Conservation (phyloP, 2,797 vertebrate species). For the Fistularia tabacaria region DNA sequence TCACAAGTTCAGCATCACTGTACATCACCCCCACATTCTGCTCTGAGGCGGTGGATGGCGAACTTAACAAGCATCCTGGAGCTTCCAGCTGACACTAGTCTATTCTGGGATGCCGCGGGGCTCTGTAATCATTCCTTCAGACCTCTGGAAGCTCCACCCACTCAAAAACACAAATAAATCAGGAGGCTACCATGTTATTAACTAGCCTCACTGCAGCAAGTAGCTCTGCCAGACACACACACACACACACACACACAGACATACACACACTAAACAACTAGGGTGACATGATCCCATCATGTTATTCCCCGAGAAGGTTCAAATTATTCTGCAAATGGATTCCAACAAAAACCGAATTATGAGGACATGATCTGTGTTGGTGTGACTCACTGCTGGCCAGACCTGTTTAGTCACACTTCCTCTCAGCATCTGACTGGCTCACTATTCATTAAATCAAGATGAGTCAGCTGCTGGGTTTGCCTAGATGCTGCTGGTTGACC, state of each 20-base stretch:
- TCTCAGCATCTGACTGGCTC: slow-evolving; percentile 37
- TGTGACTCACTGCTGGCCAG: slow-evolving; percentile 48
- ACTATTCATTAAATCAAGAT: slow-evolving; percentile 49
- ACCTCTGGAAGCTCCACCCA: slow-evolving; percentile 26
- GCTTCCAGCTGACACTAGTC: slow-evolving; percentile 55
- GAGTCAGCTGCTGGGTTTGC: slow-evolving; percentile 46
- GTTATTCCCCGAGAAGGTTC: slow-evolving; percentile 10
- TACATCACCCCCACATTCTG: too few species aligned
- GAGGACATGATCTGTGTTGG: slow-evolving; percentile 25
- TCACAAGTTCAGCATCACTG: slow-evolving; percentile 22
- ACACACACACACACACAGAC: slow-evolving; percentile 7
- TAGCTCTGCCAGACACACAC: slow-evolving; percentile 15
- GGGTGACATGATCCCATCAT: slow-evolving; percentile 1
- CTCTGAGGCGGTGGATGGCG: not conserved
- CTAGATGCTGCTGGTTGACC: slow-evolving; percentile 20
- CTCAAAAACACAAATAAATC: slow-evolving; percentile 55
- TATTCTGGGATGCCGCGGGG: slow-evolving; percentile 60
- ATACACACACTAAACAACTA: slow-evolving; percentile 8
- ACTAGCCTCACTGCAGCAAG: slow-evolving; percentile 35
- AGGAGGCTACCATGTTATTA: slow-evolving; percentile 60
- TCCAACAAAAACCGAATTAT: slow-evolving; percentile 28
- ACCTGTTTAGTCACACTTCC: slow-evolving; percentile 59
- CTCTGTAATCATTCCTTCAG: slow-evolving; percentile 60
- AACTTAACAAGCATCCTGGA: slow-evolving; percentile 29
- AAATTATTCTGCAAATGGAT: slow-evolving; percentile 17